A percentile compares a stretch with the other conserved stretches of the same genome.
These are phyloP conservation scores for Potamilus streckersoni DNA, from an alignment of 1,140 invertebrate genomes.

Conservation along the genomic window DNA sequence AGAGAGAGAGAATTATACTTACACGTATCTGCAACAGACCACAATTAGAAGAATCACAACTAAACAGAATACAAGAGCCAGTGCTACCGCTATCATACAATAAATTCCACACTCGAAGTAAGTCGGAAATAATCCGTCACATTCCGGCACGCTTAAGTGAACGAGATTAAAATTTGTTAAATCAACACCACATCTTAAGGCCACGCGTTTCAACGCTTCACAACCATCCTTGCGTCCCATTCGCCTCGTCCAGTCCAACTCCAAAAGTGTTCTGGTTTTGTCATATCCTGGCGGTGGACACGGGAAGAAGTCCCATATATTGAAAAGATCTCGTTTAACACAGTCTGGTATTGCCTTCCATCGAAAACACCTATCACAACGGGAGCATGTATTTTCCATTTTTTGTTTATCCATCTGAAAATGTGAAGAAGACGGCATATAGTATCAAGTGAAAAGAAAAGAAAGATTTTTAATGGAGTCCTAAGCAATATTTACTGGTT, in stretches of 20 bases:
- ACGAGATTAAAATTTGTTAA: slow-evolving; percentile 13
- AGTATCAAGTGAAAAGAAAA: too few species aligned
- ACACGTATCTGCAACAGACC: slow-evolving; percentile 31
- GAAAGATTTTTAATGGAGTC: too few species aligned
- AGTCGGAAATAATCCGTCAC: slow-evolving; percentile 20
- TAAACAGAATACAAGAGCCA: slow-evolving; percentile 23
- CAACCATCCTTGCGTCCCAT: slow-evolving; percentile 23
- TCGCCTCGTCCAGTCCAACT: slow-evolving; percentile 24
- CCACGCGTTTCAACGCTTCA: slow-evolving; percentile 22
- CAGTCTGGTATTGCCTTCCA: slow-evolving; percentile 23
- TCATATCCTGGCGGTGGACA: slow-evolving; percentile 18
- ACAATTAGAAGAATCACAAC: slow-evolving; percentile 28
- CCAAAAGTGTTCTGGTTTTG: slow-evolving; percentile 23
- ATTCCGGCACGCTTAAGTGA: slow-evolving; percentile 8
- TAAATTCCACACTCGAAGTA: slow-evolving; percentile 28
- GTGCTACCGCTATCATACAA: slow-evolving; percentile 31
- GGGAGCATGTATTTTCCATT: slow-evolving; percentile 14
- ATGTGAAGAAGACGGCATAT: too few species aligned
- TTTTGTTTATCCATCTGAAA: too few species aligned
- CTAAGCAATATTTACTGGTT: too few species aligned
- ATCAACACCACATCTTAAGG: slow-evolving; percentile 26
- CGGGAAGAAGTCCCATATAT: slow-evolving; percentile 26
- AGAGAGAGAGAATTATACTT: slow-evolving; percentile 13
- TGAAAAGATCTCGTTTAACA: slow-evolving; percentile 20
- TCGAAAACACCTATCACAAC: slow-evolving; percentile 28